A percentile compares a stretch with the other conserved stretches of the same genome.
These are phyloP conservation scores for Hofmannophila pseudospretella DNA, from an alignment of 2,888 invertebrate genomes.

Conservation along the genomic window DNA sequence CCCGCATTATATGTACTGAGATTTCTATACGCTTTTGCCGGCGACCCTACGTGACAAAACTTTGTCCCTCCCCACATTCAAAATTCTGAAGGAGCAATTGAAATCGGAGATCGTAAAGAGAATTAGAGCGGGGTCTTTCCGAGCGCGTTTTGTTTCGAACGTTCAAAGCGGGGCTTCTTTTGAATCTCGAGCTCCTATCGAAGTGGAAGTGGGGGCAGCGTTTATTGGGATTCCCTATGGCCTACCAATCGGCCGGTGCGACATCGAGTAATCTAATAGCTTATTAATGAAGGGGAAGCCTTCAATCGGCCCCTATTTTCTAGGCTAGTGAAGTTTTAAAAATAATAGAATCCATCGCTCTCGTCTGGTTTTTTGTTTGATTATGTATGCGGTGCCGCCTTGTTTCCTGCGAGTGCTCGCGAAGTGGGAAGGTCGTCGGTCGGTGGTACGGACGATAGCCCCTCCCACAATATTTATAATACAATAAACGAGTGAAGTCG, in stretches of 20 bases:
- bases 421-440: conserved; percentile 65
- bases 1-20: conserved; percentile 68
- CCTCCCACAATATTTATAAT: conserved; percentile 75
- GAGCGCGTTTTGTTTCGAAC: conserved; percentile 70
- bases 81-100: conserved; percentile 78
- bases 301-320: conserved; percentile 67
- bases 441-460: conserved; percentile 49
- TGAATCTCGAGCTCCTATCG: conserved; percentile 74
- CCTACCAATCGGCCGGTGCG: conserved; percentile 71
- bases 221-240: conserved; percentile 75
- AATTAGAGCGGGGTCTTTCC: conserved; percentile 76
- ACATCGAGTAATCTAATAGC: conserved; percentile 75
- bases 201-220: conserved; percentile 72
- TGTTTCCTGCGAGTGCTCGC: conserved; percentile 51
- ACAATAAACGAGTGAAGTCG: conserved; percentile 69
- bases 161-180: conserved; percentile 73
- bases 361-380: conserved; percentile 47
- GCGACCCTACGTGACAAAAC: conserved; percentile 76
- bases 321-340: conserved; percentile 63
- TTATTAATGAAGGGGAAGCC: conserved; percentile 73
- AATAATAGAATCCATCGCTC: conserved; percentile 58
- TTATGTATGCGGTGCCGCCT: conserved; percentile 53
- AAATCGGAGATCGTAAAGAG: conserved; percentile 78
- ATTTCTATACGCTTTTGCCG: conserved; percentile 54
- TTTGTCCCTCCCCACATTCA: conserved; percentile 77